Evolutionary conservation across 1,140 invertebrate genomes (phyloP), one percentile per base, ranked within the genome.

Genomic region (Magallana angulata): DNA sequence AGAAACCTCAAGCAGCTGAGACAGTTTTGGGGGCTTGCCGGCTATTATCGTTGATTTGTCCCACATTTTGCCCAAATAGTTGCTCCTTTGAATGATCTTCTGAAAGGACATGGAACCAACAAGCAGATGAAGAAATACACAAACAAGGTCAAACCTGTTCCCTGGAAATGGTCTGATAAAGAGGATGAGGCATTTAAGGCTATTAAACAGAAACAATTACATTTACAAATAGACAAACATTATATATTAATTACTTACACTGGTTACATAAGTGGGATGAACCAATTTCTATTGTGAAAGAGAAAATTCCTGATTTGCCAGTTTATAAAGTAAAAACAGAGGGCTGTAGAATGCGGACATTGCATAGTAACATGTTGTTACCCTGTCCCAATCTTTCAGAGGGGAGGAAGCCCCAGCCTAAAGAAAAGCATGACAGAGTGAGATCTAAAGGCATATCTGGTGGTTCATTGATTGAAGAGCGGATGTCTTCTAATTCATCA

Each of bases 181-280:
- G 58, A 59, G 14, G 58, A 90, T n/a, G 30, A 81, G 48, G 85
- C 89, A 12, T 91, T 90, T 82, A 57, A 89, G 16, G 0, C 8
- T 57, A 18, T 92, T n/a, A 95, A 94, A 88, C 56, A 91, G 8
- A 59, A 59, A 14, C 58, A n/a, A n/a, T n/a, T n/a, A n/a, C n/a
- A n/a, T n/a, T n/a, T n/a, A n/a, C n/a, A n/a, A n/a, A n/a, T n/a
- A n/a, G n/a, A n/a, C n/a, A n/a, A n/a, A n/a, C n/a, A n/a, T n/a
- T n/a, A n/a, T n/a, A n/a, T n/a, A n/a, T n/a, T n/a, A n/a, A n/a
- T n/a, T n/a, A n/a, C n/a, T n/a, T n/a, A n/a, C n/a, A n/a, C n/a
- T n/a, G n/a, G n/a, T n/a, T n/a, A n/a, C n/a, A n/a, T 71, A 84
- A 56, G 56, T 90, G 90, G 89, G 82, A 87, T 36, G 11, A 59